Base-by-base conservation (phyloP, 2,113 vertebrate species). In the Thalassarche chlororhynchos region DNA sequence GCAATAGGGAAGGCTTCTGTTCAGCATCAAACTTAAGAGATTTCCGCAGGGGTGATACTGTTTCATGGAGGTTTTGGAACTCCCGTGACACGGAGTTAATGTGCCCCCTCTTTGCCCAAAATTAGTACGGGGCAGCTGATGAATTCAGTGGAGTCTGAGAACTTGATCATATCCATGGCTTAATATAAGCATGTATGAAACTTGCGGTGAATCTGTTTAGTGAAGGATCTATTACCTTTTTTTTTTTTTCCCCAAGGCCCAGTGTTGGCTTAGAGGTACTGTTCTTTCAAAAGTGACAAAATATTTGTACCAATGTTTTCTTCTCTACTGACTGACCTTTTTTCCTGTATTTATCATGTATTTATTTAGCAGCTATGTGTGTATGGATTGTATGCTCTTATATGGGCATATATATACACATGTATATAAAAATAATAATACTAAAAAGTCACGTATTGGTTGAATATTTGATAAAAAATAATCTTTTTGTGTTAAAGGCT, bases 1-100 rank as follows among this genome's bases (percentile, higher is more conserved):
- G 23, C 91, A 87, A 55, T 47, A 89, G 34, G 29, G 34, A 90
- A 83, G 28, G 29, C 68, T 94, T 89, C 82, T 89, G 29, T 87
- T 96, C 77, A 77, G 46, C 26, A 28, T 74, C 83, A 92, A 55
- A 83, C n/a, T 51, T 87, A 60, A 64, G 72, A 90, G 46, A 51
- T 74, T 90, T 76, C 44, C 12, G 5, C 54, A 40, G 55, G 38
- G 55, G 16, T 31, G 38, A 57, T 95, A 94, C 68, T 93, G 58
- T 93, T 90, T 58, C 17, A 17, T 23, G 49, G 61, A 86, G 47
- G 15, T 90, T 91, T 90, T 96, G 83, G 62, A 90, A 89, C 31
- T 93, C 82, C 54, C 87, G 8, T 88, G 54, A 88, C 12, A 75
- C 1, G 3, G 40, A 47, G 47, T 71, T 66, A 47, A 57, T 60